phyloP scores from a whole-genome alignment of 2,888 invertebrate species.

The Labia minor region DNA sequence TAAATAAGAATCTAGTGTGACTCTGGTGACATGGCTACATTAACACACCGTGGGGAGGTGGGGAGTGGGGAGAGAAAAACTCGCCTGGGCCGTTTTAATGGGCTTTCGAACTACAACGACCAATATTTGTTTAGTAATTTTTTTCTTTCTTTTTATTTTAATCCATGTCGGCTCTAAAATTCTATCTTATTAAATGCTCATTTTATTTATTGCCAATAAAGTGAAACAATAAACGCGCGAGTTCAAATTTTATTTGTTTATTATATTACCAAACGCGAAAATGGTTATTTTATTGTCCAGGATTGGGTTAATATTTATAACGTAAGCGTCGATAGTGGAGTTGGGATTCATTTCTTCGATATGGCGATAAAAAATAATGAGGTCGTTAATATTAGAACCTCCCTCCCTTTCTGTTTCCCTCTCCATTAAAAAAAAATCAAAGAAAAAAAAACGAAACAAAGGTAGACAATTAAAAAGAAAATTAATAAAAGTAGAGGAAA shows the following conservation, averaged over 20 bases:
- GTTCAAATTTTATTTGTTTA: slow-evolving; percentile 13
- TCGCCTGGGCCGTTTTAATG: slow-evolving; percentile 13
- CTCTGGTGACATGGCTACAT: slow-evolving; percentile 13
- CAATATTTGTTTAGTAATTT: slow-evolving; percentile 13
- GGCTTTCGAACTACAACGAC: slow-evolving; percentile 7
- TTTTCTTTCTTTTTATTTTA: background rate
- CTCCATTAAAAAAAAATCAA: no score
- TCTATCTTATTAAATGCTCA: slow-evolving; percentile 13
- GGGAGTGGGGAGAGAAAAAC: background rate
- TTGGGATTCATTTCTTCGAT: background rate
- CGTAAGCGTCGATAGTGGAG: slow-evolving; percentile 7
- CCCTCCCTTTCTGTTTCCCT: background rate
- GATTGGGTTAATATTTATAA: slow-evolving; percentile 13
- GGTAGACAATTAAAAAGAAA: slow-evolving; percentile 13
- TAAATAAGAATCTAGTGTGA: slow-evolving; percentile 13
- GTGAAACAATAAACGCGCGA: slow-evolving; percentile 13
- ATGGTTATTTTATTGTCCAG: slow-evolving; percentile 13
- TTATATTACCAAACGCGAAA: slow-evolving; percentile 13
- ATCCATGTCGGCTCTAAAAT: slow-evolving; percentile 13
- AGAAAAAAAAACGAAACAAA: background rate
- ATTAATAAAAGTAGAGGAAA: background rate
- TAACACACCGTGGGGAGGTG: background rate
- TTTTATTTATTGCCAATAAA: slow-evolving; percentile 13
- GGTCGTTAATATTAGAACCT: background rate
- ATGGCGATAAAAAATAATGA: slow-evolving; percentile 13